Percentiles rank a stretch among this genome's conserved stretches.
Evolutionary conservation across 2,113 vertebrate species (phyloP).

Genomic region (Semnornis frantzii): DNA sequence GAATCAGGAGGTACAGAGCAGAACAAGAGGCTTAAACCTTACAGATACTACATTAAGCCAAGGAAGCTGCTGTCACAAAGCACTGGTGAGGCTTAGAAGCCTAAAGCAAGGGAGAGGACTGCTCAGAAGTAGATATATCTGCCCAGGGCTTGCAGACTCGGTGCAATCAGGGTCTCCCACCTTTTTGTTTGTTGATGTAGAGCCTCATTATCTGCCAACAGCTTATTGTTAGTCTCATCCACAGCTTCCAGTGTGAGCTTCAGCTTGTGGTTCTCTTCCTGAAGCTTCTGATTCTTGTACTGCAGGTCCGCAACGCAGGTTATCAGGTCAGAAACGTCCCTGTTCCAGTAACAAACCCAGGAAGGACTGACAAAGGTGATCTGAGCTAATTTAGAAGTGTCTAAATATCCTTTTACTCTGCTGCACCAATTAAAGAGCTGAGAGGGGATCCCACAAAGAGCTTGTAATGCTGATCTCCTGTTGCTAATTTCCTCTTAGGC

Average conservation of each 20-base stretch:
- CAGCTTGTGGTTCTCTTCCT: slow-evolving; percentile 85
- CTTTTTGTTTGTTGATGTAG: slow-evolving; percentile 78
- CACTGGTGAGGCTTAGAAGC: neutral
- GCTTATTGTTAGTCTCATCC: slow-evolving; percentile 85
- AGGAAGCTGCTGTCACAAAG: neutral
- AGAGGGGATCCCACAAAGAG: neutral
- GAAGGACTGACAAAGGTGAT: neutral
- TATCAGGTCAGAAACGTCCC: slow-evolving; percentile 88
- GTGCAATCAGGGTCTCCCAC: slow-evolving; percentile 44
- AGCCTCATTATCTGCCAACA: slow-evolving; percentile 81
- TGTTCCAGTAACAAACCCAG: slow-evolving; percentile 34
- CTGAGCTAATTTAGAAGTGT: neutral
- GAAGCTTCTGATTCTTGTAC: slow-evolving; percentile 87
- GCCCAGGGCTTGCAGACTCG: neutral
- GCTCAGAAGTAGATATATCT: neutral
- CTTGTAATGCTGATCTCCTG: neutral
- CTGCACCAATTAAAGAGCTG: neutral
- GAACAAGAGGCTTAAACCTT: neutral
- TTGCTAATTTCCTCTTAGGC: neutral
- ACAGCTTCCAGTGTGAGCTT: slow-evolving; percentile 81
- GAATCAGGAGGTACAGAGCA: neutral
- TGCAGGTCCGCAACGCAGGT: slow-evolving; percentile 84
- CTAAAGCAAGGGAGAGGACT: neutral
- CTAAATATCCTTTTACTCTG: neutral
- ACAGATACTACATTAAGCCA: neutral